Conservation (phyloP, 2,888 invertebrate genomes). For the Tipula lateralis region DNA sequence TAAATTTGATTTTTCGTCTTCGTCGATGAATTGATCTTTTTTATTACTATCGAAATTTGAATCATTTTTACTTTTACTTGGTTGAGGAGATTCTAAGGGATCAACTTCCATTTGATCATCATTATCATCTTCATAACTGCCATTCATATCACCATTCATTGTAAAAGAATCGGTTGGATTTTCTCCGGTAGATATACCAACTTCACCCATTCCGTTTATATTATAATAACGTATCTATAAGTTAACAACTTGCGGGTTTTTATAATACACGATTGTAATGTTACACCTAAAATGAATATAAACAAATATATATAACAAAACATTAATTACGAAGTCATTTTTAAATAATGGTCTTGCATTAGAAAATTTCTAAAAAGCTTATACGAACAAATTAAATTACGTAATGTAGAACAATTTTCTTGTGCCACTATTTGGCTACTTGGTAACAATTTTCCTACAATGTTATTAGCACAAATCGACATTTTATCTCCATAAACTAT, state of each 20-base stretch:
- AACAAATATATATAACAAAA: neutral
- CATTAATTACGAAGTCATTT: neutral
- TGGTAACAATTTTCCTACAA: neutral
- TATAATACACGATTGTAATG: neutral
- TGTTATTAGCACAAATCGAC: neutral
- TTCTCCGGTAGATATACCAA: conserved; percentile 39
- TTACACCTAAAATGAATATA: neutral
- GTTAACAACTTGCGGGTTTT: neutral
- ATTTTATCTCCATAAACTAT: neutral
- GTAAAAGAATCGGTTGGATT: conserved; percentile 38
- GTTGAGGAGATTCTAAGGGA: conserved; percentile 34
- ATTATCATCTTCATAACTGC: conserved; percentile 37
- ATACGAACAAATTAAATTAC: neutral
- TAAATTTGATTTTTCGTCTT: neutral
- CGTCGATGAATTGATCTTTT: neutral
- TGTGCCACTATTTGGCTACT: neutral
- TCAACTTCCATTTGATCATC: conserved; percentile 38
- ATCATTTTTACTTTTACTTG: neutral
- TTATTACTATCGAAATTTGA: neutral
- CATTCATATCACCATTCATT: conserved; percentile 43
- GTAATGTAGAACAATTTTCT: neutral
- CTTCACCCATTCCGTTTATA: conserved; percentile 37
- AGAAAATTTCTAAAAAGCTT: neutral
- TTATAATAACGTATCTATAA: conserved; percentile 28
- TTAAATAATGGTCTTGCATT: neutral